Conservation (phyloP, 2,113 vertebrate species). For the Opisthocomus hoazin region DNA sequence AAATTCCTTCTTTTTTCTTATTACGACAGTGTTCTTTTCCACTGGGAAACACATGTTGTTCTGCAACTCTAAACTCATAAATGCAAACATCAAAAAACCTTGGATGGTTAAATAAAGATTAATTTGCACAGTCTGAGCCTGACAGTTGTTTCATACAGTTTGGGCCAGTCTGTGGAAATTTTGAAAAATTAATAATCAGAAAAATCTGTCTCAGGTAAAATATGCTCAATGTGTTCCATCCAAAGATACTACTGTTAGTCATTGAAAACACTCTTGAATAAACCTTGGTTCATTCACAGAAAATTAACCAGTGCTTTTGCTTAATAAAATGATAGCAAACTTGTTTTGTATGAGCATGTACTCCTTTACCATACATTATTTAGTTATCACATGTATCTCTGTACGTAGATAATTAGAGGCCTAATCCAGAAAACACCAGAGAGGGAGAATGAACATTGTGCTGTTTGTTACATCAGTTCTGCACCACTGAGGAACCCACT, state of each 20-base stretch:
- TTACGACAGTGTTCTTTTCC: conserved; percentile 23
- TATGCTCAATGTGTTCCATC: background rate
- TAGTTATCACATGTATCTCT: background rate
- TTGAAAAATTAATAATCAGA: conserved; percentile 13
- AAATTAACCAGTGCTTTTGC: background rate
- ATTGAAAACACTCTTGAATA: background rate
- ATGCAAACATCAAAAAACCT: conserved; percentile 43
- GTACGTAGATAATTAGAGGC: background rate
- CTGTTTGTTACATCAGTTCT: background rate
- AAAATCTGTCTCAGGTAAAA: conserved; percentile 14
- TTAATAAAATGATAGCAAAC: background rate
- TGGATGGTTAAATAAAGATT: conserved; percentile 44
- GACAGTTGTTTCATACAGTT: conserved; percentile 22
- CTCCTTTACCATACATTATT: background rate
- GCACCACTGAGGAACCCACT: background rate
- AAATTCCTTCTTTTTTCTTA: conserved; percentile 47
- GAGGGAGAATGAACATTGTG: background rate
- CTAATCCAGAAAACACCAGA: background rate
- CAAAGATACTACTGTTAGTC: background rate
- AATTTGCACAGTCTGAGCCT: background rate
- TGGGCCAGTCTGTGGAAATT: conserved; percentile 21
- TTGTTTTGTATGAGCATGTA: background rate
- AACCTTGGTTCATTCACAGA: background rate
- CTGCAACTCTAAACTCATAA: conserved; percentile 46
- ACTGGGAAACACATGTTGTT: conserved; percentile 34